Conservation (phyloP, 37 sponge, comb jelly and placozoan genomes). For the Agelas oroides region DNA sequence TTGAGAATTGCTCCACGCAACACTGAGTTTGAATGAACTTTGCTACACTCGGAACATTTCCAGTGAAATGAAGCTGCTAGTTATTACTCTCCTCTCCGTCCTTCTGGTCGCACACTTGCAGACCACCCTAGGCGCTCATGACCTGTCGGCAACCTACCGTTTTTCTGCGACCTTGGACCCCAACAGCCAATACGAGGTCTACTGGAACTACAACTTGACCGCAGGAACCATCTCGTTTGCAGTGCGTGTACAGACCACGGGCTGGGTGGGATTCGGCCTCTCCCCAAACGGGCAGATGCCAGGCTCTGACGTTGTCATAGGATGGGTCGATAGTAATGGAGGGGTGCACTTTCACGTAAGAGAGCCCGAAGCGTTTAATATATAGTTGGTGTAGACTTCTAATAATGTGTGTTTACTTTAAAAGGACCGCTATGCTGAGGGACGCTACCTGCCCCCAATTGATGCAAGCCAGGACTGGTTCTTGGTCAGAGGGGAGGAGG, state of each 20-base stretch:
- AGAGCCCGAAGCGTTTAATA: too few species aligned
- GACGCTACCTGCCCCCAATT: slow-evolving; percentile 19
- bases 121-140: too few species aligned
- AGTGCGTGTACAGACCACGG: too few species aligned
- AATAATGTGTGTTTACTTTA: too few species aligned
- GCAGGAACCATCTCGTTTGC: slow-evolving; percentile 30
- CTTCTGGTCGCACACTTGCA: too few species aligned
- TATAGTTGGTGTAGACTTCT: too few species aligned
- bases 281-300: slow-evolving; percentile 76
- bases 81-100: too few species aligned
- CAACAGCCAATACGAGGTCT: slow-evolving; percentile 17
- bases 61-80: too few species aligned
- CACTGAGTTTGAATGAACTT: too few species aligned
- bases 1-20: too few species aligned
- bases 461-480: slow-evolving; percentile 53
- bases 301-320: slow-evolving; percentile 62
- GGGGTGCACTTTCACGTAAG: neutral
- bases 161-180: neutral
- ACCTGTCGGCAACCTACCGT: neutral
- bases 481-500: slow-evolving; percentile 44
- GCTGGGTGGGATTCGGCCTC: slow-evolving; percentile 55
- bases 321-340: slow-evolving; percentile 59
- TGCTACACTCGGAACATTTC: too few species aligned
- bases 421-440: slow-evolving; percentile 63
- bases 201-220: slow-evolving; percentile 42